Conservation (phyloP, 1,140 invertebrate species). For the Metaphire vulgaris region DNA sequence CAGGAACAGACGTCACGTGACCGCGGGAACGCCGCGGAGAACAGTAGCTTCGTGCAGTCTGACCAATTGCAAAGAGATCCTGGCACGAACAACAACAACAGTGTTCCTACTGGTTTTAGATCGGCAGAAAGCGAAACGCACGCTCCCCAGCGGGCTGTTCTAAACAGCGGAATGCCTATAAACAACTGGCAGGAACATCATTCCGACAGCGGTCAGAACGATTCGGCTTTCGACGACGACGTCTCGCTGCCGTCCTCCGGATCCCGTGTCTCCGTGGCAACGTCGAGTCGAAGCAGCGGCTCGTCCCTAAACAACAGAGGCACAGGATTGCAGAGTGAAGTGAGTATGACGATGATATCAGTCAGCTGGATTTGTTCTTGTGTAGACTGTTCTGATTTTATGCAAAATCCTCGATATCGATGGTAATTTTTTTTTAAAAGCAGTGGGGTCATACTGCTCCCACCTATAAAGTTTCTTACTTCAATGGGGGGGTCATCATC, state of each 20-base stretch:
- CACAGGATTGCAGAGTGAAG: background rate
- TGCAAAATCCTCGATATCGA: too few relatives aligned
- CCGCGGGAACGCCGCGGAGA: background rate
- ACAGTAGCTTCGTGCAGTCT: too few relatives aligned
- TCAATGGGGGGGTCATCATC: too few relatives aligned
- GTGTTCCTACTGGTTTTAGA: background rate
- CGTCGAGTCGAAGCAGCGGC: background rate
- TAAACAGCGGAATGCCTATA: background rate
- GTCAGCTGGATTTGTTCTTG: too few relatives aligned
- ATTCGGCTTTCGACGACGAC: background rate
- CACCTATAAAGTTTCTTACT: too few relatives aligned
- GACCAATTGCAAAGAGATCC: background rate
- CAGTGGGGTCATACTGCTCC: too few relatives aligned
- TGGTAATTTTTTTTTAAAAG: too few relatives aligned
- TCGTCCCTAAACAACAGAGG: background rate
- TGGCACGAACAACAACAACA: background rate
- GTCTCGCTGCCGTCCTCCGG: background rate
- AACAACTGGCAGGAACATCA: background rate
- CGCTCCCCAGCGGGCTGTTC: background rate
- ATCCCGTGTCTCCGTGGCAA: background rate
- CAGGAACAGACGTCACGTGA: background rate
- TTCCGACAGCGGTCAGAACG: background rate
- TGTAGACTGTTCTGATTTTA: background rate
- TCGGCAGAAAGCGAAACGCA: background rate
- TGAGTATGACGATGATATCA: background rate